Evolutionary conservation across 2,888 invertebrate species (phyloP), one percentile per base, ranked within the genome.

Genomic region (Oscheius sp.): DNA sequence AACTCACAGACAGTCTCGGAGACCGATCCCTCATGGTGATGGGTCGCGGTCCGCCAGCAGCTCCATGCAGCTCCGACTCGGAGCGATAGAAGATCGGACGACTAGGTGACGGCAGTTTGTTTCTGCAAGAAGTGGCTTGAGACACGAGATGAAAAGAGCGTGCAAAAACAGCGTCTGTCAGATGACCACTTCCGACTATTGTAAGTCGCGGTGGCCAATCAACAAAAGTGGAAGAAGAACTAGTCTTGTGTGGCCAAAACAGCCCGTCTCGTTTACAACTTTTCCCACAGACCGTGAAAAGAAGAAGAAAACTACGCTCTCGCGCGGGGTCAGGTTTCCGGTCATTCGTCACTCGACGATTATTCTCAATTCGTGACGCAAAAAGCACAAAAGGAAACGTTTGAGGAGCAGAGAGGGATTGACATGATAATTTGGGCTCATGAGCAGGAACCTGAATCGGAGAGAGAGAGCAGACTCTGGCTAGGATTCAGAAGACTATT

Each of bases 81-180:
- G 70, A 70, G 29, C 70, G 70, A 32, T 58, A 70, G n/a, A 70
- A 70, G 21, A 58, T 29, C n/a, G 70, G 70, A 32, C 70, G 70
- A 70, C 58, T 70, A 59, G 57, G 70, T 9, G 70, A 70, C 58
- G 70, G 48, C 70, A 70, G 70, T 32, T 66, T 66, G 63, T 11
- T 48, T 7, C 47, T 63, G 42, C n/a, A 33, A 21, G 57, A 57
- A 57, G 32, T 57, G 9, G 29, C 29, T 21, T 53, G 3, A 53
- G 29, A 53, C 29, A 53, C 29, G 32, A 32, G 5, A 29, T 58
- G 29, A 3, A 58, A 11, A 29, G 32, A 58, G 29, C 32, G 29
- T 13, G 32, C n/a, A 29, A 50, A 48, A 63, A 63, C 63, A 63
- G 63, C n/a, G 48, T 60, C 48, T n/a, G 63, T 63, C 63, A 63